phyloP scores from a whole-genome alignment of 2,113 vertebrate genomes.

The Barnardius zonarius region DNA sequence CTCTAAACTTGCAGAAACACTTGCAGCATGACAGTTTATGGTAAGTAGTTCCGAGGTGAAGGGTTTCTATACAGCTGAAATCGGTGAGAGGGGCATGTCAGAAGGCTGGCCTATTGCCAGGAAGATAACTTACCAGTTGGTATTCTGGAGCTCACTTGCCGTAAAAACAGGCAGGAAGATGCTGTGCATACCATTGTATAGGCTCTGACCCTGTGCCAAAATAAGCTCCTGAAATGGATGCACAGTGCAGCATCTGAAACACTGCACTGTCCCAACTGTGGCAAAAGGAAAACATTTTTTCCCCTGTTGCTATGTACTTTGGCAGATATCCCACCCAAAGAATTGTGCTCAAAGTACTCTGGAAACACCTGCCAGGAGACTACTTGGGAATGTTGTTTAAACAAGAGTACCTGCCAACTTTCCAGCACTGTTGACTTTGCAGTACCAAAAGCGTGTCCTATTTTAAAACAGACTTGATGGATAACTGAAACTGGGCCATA shows the following conservation, averaged over 20 bases:
- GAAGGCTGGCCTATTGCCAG: neutral
- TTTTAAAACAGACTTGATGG: constrained; percentile 72
- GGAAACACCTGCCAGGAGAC: constrained; percentile 83
- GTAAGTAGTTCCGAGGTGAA: neutral
- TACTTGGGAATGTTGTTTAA: constrained; percentile 81
- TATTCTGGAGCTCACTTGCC: neutral
- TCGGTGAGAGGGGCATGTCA: neutral
- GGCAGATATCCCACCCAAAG: constrained; percentile 75
- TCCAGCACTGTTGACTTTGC: constrained; percentile 74
- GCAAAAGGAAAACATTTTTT: constrained; percentile 71
- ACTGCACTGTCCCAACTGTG: constrained; percentile 53
- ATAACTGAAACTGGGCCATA: constrained; percentile 64
- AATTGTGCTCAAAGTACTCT: constrained; percentile 77
- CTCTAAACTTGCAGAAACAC: neutral
- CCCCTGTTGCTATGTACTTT: constrained; percentile 78
- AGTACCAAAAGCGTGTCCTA: constrained; percentile 68
- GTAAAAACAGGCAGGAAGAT: constrained; percentile 37
- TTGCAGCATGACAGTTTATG: neutral
- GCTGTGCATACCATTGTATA: constrained; percentile 48
- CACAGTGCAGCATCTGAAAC: constrained; percentile 45
- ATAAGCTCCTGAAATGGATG: constrained; percentile 54
- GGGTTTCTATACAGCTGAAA: neutral
- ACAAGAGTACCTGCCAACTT: constrained; percentile 79
- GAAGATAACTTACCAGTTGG: neutral
- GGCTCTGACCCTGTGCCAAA: constrained; percentile 53